Conservation (phyloP, 2,888 invertebrate genomes). For the Pandemis corylana region DNA sequence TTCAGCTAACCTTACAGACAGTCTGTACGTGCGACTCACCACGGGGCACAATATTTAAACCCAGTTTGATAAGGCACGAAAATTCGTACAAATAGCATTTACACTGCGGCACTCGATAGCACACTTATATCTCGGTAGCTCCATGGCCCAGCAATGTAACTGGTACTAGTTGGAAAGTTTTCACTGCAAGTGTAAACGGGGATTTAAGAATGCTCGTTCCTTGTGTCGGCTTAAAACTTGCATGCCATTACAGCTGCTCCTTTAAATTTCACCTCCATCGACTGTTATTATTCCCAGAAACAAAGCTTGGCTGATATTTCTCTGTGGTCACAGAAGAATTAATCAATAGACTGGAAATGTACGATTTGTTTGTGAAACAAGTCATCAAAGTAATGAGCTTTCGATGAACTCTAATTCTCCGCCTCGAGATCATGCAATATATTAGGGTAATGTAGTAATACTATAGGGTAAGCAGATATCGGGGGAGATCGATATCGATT, state of each 20-base stretch:
- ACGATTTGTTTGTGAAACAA: no score
- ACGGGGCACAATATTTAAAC: conserved; percentile 6
- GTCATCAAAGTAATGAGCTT: no score
- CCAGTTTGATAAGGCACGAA: not conserved
- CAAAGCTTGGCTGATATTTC: conserved; percentile 17
- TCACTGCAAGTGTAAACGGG: not conserved
- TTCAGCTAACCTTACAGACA: conserved; percentile 36
- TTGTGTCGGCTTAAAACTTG: conserved; percentile 22
- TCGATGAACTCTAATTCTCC: no score
- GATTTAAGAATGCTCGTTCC: not conserved
- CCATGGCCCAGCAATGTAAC: not conserved
- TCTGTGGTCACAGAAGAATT: not conserved
- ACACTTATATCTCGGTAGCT: not conserved
- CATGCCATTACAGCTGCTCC: conserved; percentile 26
- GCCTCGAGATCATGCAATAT: no score
- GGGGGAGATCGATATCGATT: no score
- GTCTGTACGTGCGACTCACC: conserved; percentile 14
- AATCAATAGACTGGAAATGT: no score
- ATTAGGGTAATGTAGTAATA: no score
- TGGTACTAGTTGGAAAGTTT: not conserved
- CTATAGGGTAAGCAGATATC: no score
- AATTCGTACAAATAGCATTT: not conserved
- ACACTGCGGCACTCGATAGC: not conserved
- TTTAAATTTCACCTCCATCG: conserved; percentile 29
- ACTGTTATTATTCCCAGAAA: conserved; percentile 27